Base-by-base conservation (phyloP, 1,140 invertebrate species). In the Cyrtorhinus lividipennis region DNA sequence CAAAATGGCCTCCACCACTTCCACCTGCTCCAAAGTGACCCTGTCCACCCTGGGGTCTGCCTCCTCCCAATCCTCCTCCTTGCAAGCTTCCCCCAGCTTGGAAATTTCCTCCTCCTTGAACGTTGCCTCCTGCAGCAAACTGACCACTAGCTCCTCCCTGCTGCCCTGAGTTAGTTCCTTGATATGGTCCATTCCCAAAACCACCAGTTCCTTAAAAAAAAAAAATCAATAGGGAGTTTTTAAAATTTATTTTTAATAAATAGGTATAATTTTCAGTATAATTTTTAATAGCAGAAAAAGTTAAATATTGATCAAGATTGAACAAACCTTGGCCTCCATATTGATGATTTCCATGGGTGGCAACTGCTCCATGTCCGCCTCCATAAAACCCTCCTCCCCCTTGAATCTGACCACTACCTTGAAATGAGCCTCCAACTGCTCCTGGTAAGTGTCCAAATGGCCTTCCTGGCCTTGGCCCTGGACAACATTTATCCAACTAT, bases 101-200 rank as follows among this genome's bases (percentile, higher is more conserved):
- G 24, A 59, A 59, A 2, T 59, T 24, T 2, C 27, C 24, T 20
- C 59, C 58, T 2, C 63, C 63, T 64, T 64, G 59, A n/a, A 60
- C 59, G 23, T 15, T 56, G n/a, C 63, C 59, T 38, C 48, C 59
- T 25, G 46, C 20, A 22, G 46, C 24, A 18, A 61, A 61, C 44
- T 64, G 63, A 1, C 48, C 38, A 15, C 27, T 26, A 22, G 48
- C 24, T 12, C 56, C 26, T 62, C 62, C 62, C 23, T 62, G 46
- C 58, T 59, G 58, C 12, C 13, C 38, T n/a, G 48, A 15, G 5
- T 38, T 8, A 38, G 30, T 38, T 38, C 30, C 30, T 15, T 38
- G 15, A 38, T 38, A 38, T 38, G 30, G 30, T 38, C 5, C 30
- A 38, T 38, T 38, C 30, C 30, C 5, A 38, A 38, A 38, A 38